Evolutionary conservation across 2,888 invertebrate genomes (phyloP), one percentile per base, ranked within the genome.

Genomic region (Hypsopygia costalis): DNA sequence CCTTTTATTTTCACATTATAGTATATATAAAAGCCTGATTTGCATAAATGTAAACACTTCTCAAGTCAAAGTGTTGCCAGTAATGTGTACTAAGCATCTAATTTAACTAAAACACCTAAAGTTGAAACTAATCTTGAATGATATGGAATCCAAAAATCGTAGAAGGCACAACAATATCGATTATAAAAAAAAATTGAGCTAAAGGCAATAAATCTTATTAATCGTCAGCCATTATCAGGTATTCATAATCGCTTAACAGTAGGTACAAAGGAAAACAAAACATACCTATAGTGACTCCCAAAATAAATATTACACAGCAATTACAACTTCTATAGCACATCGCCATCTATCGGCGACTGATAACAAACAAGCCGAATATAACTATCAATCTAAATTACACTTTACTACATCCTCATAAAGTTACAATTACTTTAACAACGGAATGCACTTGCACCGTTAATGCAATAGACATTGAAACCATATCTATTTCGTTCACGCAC

Each of bases 371-470:
- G 45, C 47, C 36, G 34, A 29, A 20, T 35, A 22, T 37, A 40
- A 46, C 50, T 51, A 44, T 50, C 54, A 41, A 52, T 48, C 58
- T 46, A 61, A 60, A 78, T 71, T 64, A 68, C 55, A 58, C 76
- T 72, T 69, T 82, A 81, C 58, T 7, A 20, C 43, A 44, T 51
- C 44, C 29, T 36, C 44, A 62, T 75, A 85, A 68, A 73, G 81
- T 62, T 71, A 67, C 72, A 77, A 83, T 83, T 78, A 76, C 65
- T 52, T 54, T 63, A 65, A 78, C 74, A 65, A 50, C 52, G 53
- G 59, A 62, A 60, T 76, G 76, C 78, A 78, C 76, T 79, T 80
- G 74, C 77, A 76, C 55, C 73, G 70, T 76, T 79, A 69, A 62
- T 60, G 60, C 52, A 64, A 54, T 59, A 52, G 51, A 60, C 56